phyloP scores from a whole-genome alignment of 2,888 invertebrate genomes.

The Apomyelois bistriatella region DNA sequence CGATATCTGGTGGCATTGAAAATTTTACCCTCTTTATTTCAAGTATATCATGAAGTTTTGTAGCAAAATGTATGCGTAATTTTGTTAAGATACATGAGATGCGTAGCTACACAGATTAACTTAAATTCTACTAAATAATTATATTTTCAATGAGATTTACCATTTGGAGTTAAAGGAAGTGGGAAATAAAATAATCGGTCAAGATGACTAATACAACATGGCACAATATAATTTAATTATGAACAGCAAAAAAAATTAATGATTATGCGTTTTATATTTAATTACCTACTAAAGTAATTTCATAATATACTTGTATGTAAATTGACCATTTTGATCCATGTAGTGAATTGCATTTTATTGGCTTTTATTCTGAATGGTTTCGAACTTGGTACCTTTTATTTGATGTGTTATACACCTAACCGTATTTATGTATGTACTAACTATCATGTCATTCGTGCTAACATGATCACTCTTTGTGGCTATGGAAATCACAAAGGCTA shows the following conservation, averaged over 20 bases:
- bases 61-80: no score
- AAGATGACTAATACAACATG: no score
- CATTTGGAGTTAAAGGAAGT: no score
- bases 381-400: slow-evolving; percentile 8
- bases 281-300: neutral
- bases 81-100: no score
- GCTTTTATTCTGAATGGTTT: slow-evolving; percentile 5
- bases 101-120: no score
- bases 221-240: no score
- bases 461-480: slow-evolving; percentile 9
- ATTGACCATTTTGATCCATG: neutral
- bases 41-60: no score
- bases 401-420: slow-evolving; percentile 4
- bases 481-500: slow-evolving; percentile 6
- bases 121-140: no score
- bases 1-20: no score
- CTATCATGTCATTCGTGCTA: slow-evolving; percentile 6
- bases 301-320: neutral
- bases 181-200: no score
- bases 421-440: slow-evolving; percentile 16
- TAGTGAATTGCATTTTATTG: slow-evolving; percentile 7
- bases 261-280: neutral
- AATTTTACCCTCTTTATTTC: no score
- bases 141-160: no score
- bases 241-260: neutral